phyloP scores from a whole-genome alignment of 2,113 vertebrate genomes.

The Lagopus leucura region DNA sequence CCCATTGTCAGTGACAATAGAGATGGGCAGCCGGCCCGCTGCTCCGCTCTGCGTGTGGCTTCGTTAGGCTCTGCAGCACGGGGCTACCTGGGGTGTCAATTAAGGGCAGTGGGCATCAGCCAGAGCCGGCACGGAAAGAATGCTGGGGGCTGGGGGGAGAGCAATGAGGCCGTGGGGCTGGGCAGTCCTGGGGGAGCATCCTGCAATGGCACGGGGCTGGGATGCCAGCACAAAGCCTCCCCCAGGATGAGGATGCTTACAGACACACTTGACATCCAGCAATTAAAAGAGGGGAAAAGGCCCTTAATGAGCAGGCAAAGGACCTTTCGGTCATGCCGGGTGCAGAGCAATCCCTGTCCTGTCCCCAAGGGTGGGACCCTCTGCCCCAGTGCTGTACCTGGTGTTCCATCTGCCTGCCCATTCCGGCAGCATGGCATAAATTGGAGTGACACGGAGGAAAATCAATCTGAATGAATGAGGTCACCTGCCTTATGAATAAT shows the following conservation, averaged over 20 bases:
- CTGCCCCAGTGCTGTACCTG: neutral
- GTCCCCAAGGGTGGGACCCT: neutral
- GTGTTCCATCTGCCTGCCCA: neutral
- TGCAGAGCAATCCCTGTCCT: neutral
- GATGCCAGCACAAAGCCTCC: neutral
- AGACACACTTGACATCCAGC: neutral
- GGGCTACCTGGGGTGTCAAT: neutral
- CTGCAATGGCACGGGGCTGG: neutral
- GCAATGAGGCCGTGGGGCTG: fast-evolving
- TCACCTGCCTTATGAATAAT: conserved; percentile 67
- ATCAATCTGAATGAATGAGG: conserved; percentile 74
- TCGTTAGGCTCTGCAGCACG: neutral
- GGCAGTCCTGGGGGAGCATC: fast-evolving
- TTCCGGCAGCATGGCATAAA: neutral
- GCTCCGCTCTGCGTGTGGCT: neutral
- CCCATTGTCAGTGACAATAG: neutral
- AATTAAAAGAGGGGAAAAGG: neutral
- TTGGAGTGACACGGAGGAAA: conserved; percentile 60
- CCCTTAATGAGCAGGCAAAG: neutral
- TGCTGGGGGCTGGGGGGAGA: fast-evolving
- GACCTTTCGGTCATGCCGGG: neutral
- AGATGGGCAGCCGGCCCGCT: neutral
- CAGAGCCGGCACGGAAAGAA: neutral
- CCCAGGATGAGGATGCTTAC: fast-evolving
- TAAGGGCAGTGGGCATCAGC: neutral